Conservation (phyloP, 2,888 invertebrate genomes). For the Meghimatium bilineatum region DNA sequence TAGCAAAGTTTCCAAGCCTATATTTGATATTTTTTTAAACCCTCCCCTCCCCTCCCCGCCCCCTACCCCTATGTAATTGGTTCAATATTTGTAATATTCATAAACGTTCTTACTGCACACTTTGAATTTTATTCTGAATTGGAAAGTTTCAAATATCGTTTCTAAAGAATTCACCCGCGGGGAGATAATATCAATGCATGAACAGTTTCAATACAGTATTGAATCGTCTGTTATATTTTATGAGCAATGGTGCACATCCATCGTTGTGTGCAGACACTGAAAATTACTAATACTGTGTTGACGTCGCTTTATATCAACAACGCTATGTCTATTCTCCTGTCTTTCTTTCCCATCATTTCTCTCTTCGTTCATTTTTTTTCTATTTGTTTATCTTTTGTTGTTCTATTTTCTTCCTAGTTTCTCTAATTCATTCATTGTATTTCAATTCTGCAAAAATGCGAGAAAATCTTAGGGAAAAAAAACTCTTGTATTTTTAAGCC, state of each 20-base stretch:
- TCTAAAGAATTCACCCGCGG: not conserved
- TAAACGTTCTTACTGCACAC: too few species aligned
- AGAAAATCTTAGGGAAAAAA: not conserved
- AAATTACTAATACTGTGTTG: constrained; percentile 17
- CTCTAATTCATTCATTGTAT: not conserved
- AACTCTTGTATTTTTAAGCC: not conserved
- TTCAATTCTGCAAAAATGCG: not conserved
- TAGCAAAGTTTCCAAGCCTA: too few species aligned
- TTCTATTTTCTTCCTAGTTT: too few species aligned
- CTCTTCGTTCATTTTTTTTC: not conserved
- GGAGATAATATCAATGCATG: not conserved
- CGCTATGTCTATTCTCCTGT: not conserved
- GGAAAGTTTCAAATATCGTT: not conserved
- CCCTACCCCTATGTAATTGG: too few species aligned
- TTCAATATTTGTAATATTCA: too few species aligned
- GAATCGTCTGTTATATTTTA: not conserved
- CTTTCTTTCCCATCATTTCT: not conserved
- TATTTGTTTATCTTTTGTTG: not conserved
- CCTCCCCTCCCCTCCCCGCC: too few species aligned
- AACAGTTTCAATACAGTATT: not conserved
- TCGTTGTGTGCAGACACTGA: not conserved
- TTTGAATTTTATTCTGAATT: too few species aligned
- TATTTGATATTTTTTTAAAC: too few species aligned
- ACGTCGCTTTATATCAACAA: constrained; percentile 25
- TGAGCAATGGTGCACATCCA: not conserved